These are phyloP conservation scores for Oxycera nigricornis DNA, from an alignment of 2,888 invertebrate species.

Conservation along the genomic window DNA sequence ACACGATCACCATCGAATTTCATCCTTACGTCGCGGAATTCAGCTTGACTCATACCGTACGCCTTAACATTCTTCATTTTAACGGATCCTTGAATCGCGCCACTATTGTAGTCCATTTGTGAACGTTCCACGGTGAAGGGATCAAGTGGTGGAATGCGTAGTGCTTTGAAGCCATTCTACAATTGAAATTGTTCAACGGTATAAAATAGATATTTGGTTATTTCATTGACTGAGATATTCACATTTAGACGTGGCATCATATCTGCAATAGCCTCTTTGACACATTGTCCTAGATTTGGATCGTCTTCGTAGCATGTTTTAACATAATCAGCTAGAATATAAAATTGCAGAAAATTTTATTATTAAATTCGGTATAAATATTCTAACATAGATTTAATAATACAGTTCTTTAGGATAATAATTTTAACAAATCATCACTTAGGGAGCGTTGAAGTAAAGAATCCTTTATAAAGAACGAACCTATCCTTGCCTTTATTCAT, in stretches of 20 bases:
- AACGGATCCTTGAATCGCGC: conserved; percentile 55
- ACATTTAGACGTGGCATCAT: conserved; percentile 61
- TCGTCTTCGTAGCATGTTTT: conserved; percentile 67
- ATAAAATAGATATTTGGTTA: neutral
- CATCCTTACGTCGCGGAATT: conserved; percentile 67
- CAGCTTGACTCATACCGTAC: conserved; percentile 65
- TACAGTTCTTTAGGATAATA: too few species aligned
- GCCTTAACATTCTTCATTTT: conserved; percentile 65
- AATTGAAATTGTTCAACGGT: neutral
- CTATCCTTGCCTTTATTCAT: too few species aligned
- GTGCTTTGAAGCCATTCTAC: conserved; percentile 56
- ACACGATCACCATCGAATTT: conserved; percentile 66
- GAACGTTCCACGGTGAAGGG: conserved; percentile 56
- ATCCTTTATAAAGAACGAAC: too few species aligned
- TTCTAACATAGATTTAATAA: neutral
- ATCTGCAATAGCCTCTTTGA: conserved; percentile 65
- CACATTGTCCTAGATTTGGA: conserved; percentile 67
- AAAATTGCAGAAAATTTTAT: too few species aligned
- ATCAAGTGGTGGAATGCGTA: conserved; percentile 59
- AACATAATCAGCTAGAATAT: conserved; percentile 64
- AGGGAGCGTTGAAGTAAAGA: too few species aligned
- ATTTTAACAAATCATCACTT: too few species aligned
- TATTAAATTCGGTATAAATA: conserved; percentile 11
- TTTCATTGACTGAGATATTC: conserved; percentile 40
- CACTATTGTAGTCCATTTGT: conserved; percentile 55